These are phyloP conservation scores for Lasius fuliginosus DNA, from an alignment of 2,888 invertebrate species.

Conservation along the genomic window DNA sequence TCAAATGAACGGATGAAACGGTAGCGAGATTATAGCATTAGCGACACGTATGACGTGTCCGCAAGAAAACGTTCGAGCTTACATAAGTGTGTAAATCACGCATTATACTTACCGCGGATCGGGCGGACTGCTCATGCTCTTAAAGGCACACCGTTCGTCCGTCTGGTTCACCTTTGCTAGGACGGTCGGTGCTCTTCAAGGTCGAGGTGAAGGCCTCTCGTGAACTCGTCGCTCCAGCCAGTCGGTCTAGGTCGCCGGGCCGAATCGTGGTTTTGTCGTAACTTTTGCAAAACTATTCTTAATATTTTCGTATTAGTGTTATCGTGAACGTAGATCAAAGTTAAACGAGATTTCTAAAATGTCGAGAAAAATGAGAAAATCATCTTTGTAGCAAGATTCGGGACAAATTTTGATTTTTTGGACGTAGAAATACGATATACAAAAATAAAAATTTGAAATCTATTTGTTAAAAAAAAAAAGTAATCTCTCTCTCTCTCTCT, in stretches of 20 bases:
- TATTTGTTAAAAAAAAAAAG: neutral
- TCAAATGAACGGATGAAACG: slow-evolving; percentile 41
- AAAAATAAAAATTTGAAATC: neutral
- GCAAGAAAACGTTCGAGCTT: slow-evolving; percentile 69
- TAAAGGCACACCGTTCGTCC: slow-evolving; percentile 54
- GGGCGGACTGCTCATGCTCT: slow-evolving; percentile 64
- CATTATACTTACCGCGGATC: slow-evolving; percentile 76
- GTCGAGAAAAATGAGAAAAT: neutral
- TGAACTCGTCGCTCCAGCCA: slow-evolving; percentile 73
- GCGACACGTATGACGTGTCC: slow-evolving; percentile 58
- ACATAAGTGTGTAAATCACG: slow-evolving; percentile 81
- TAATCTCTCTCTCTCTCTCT: too few relatives aligned
- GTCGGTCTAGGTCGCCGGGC: slow-evolving; percentile 74
- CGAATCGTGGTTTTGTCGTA: slow-evolving; percentile 39
- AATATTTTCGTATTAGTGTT: neutral
- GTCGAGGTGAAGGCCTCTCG: slow-evolving; percentile 81
- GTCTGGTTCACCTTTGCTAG: slow-evolving; percentile 80
- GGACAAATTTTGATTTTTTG: too few relatives aligned
- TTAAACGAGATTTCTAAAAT: neutral
- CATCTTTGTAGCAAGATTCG: neutral
- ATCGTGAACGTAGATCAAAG: neutral
- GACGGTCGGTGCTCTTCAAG: slow-evolving; percentile 81
- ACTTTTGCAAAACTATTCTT: neutral
- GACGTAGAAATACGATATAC: neutral
- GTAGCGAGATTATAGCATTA: slow-evolving; percentile 38